Percentiles rank a stretch among this genome's conserved stretches.
These are phyloP conservation scores for Decapterus maruadsi DNA, from an alignment of 2,797 vertebrate species.

Conservation along the genomic window DNA sequence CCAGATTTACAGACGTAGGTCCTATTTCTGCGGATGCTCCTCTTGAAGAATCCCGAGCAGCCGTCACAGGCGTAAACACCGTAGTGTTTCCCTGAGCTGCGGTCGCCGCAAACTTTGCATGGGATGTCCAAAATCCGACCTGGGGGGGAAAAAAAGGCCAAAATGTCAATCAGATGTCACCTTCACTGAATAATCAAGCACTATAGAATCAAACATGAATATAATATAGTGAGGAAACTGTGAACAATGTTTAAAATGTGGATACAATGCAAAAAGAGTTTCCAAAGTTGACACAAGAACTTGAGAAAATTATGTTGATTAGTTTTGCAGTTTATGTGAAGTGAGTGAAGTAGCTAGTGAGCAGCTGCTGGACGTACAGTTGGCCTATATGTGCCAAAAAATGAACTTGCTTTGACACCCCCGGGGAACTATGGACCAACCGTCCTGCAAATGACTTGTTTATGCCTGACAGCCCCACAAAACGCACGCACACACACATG, in stretches of 20 bases:
- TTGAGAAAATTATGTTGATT: neutral
- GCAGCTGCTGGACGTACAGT: neutral
- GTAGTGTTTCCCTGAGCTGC: slow-evolving; percentile 98
- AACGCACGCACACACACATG: neutral
- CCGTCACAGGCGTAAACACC: slow-evolving; percentile 98
- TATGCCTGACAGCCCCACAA: slow-evolving; percentile 21
- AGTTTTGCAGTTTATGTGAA: neutral
- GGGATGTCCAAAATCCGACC: slow-evolving; percentile 99
- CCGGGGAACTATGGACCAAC: slow-evolving; percentile 9
- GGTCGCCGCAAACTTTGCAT: slow-evolving; percentile 98
- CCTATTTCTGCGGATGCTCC: slow-evolving; percentile 97
- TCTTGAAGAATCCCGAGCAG: slow-evolving; percentile 98
- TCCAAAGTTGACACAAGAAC: slow-evolving; percentile 16
- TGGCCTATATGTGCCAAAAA: neutral
- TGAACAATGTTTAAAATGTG: neutral
- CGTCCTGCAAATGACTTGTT: slow-evolving; percentile 34
- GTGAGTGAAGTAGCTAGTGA: neutral
- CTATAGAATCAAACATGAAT: neutral
- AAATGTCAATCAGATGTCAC: neutral
- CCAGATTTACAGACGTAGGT: slow-evolving; percentile 99
- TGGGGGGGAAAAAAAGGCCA: slow-evolving; percentile 61
- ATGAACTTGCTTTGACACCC: slow-evolving; percentile 6
- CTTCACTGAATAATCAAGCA: neutral
- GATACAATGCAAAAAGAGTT: neutral
- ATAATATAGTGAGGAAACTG: neutral